phyloP scores from a whole-genome alignment of 2,888 invertebrate species.

The Stenolophus ochropezus region DNA sequence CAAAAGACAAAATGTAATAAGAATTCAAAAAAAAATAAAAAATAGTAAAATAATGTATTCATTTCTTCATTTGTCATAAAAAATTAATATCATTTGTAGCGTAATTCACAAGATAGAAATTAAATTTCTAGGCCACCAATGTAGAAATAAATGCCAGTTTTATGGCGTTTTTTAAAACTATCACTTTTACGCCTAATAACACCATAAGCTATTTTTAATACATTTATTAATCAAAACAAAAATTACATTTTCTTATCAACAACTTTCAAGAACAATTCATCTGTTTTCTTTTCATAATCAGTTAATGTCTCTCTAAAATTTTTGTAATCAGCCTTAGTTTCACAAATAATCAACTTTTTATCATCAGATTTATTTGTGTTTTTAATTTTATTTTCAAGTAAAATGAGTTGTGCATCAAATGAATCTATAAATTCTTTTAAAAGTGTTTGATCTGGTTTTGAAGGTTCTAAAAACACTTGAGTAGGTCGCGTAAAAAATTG shows the following conservation, averaged over 20 bases:
- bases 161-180: no score
- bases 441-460: slow-evolving; percentile 18
- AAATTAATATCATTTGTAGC: no score
- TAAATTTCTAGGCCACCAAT: no score
- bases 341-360: slow-evolving; percentile 36
- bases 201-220: not conserved
- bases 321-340: slow-evolving; percentile 58
- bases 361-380: slow-evolving; percentile 14
- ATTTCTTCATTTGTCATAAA: no score
- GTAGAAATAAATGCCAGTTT: no score
- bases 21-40: no score
- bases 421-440: slow-evolving; percentile 63
- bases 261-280: slow-evolving; percentile 58
- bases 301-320: slow-evolving; percentile 63
- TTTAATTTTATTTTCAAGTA: slow-evolving; percentile 61
- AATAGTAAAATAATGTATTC: no score
- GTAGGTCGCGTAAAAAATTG: slow-evolving; percentile 20
- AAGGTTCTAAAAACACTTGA: slow-evolving; percentile 48
- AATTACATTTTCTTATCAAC: slow-evolving; percentile 29
- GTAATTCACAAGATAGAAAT: no score
- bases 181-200: no score
- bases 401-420: slow-evolving; percentile 64
- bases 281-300: slow-evolving; percentile 65
- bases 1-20: no score
- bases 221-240: not conserved